Percentiles rank a stretch among this genome's conserved stretches.
Conservation (phyloP, 2,113 vertebrate species). For the Pholis gunnellus region DNA sequence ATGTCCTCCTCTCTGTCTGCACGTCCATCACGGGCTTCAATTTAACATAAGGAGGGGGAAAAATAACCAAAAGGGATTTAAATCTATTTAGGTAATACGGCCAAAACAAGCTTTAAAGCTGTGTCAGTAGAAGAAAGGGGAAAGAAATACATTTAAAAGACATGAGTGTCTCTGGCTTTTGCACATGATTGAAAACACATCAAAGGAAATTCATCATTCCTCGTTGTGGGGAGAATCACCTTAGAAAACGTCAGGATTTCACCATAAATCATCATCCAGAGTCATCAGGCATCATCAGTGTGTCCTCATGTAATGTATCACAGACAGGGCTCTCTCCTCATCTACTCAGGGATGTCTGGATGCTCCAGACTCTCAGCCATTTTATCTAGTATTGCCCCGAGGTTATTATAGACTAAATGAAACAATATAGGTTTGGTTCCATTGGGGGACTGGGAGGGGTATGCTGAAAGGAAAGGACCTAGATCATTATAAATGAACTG, state of each 20-base stretch:
- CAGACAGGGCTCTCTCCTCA: constrained; percentile 13
- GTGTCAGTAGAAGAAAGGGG: neutral
- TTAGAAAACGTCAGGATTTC: neutral
- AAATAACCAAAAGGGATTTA: constrained; percentile 28
- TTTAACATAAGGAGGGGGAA: constrained; percentile 22
- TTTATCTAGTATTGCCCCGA: constrained; percentile 43
- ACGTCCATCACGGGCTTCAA: neutral
- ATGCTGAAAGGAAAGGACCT: constrained; percentile 34
- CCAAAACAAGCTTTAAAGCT: constrained; percentile 19
- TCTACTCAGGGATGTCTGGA: constrained; percentile 32
- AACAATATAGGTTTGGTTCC: constrained; percentile 63
- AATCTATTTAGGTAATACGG: constrained; percentile 33
- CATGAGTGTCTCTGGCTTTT: neutral
- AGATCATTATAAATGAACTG: constrained; percentile 57
- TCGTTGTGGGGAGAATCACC: neutral
- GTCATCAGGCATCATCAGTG: neutral
- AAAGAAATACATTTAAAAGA: neutral
- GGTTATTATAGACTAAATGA: constrained; percentile 58
- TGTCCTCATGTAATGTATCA: constrained; percentile 8
- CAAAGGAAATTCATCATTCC: neutral
- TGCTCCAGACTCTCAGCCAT: constrained; percentile 36
- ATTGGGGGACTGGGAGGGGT: constrained; percentile 7
- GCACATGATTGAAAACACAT: neutral
- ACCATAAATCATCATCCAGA: constrained; percentile 18
- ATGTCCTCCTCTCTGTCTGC: neutral